Conservation (phyloP, 2,113 vertebrate genomes). For the Cyprinodon tularosa region DNA sequence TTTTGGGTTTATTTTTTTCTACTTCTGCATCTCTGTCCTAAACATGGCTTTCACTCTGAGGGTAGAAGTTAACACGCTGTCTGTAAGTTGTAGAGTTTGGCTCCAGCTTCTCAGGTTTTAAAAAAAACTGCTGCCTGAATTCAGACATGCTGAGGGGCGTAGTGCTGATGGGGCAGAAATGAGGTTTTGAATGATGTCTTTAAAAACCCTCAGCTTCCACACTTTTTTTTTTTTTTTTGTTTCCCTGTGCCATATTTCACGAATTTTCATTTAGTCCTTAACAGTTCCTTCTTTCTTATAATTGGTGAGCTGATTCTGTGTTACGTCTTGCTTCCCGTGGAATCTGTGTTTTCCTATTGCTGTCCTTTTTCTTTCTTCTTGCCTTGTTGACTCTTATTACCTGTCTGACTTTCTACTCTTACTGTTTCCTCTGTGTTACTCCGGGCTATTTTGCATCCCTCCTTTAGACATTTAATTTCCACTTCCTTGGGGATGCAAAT, state of each 20-base stretch:
- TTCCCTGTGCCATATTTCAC: slow-evolving; percentile 70
- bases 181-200: slow-evolving; percentile 24
- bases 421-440: slow-evolving; percentile 13
- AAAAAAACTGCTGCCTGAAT: slow-evolving; percentile 11
- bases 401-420: slow-evolving; percentile 48
- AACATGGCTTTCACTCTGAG: slow-evolving; percentile 38
- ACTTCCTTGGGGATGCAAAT: slow-evolving; percentile 38
- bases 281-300: slow-evolving; percentile 52
- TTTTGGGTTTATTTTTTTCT: slow-evolving; percentile 20
- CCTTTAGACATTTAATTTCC: slow-evolving; percentile 8
- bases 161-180: neutral
- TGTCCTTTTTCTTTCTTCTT: slow-evolving; percentile 54
- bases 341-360: slow-evolving; percentile 65
- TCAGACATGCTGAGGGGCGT: slow-evolving; percentile 33
- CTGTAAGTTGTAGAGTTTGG: slow-evolving; percentile 26
- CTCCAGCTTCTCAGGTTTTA: slow-evolving; percentile 25
- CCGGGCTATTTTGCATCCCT: slow-evolving; percentile 44
- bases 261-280: slow-evolving; percentile 49
- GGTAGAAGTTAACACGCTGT: slow-evolving; percentile 23
- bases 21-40: slow-evolving; percentile 45
- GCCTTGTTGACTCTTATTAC: slow-evolving; percentile 52
- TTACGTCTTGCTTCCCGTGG: slow-evolving; percentile 67
- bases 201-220: slow-evolving; percentile 33
- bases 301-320: slow-evolving; percentile 62
- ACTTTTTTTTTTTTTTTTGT: slow-evolving; percentile 34